Conservation (phyloP, 2,888 invertebrate genomes). For the Leucozona laternaria region DNA sequence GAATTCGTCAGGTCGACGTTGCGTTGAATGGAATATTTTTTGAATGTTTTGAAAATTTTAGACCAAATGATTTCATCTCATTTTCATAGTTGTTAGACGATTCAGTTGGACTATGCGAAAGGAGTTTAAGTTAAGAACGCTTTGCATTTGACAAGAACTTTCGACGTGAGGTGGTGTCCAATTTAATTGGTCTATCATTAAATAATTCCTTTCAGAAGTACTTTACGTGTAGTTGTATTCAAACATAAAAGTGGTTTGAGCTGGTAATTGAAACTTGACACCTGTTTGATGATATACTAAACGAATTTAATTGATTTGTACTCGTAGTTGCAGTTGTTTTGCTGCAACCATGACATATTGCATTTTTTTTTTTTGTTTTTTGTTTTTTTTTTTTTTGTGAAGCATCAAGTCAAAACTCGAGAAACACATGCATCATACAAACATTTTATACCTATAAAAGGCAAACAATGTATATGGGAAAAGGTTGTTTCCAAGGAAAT, state of each 20-base stretch:
- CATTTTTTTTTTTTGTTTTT: neutral
- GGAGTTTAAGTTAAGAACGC: slow-evolving; percentile 40
- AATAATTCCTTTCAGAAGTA: slow-evolving; percentile 58
- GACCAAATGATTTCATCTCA: too few relatives aligned
- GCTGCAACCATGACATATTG: neutral
- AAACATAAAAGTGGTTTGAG: slow-evolving; percentile 17
- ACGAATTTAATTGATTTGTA: slow-evolving; percentile 28
- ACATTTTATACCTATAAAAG: too few relatives aligned
- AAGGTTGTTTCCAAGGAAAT: too few relatives aligned
- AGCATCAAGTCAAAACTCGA: too few relatives aligned
- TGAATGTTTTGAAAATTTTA: slow-evolving; percentile 58
- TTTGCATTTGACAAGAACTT: slow-evolving; percentile 53
- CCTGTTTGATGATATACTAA: slow-evolving; percentile 28
- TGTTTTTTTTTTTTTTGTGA: too few relatives aligned
- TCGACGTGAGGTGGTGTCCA: slow-evolving; percentile 60
- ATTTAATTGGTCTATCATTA: slow-evolving; percentile 66
- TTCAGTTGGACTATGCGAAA: slow-evolving; percentile 23
- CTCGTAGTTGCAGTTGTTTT: neutral
- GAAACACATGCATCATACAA: too few relatives aligned
- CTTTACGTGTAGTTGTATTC: slow-evolving; percentile 33
- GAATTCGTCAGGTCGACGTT: neutral
- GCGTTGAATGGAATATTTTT: slow-evolving; percentile 9
- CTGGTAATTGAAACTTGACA: slow-evolving; percentile 22
- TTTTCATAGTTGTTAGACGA: too few relatives aligned
- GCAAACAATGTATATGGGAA: too few relatives aligned